Conservation (phyloP, 64 coral and sea anemone species). For the Dendrophyllia cribrosa region DNA sequence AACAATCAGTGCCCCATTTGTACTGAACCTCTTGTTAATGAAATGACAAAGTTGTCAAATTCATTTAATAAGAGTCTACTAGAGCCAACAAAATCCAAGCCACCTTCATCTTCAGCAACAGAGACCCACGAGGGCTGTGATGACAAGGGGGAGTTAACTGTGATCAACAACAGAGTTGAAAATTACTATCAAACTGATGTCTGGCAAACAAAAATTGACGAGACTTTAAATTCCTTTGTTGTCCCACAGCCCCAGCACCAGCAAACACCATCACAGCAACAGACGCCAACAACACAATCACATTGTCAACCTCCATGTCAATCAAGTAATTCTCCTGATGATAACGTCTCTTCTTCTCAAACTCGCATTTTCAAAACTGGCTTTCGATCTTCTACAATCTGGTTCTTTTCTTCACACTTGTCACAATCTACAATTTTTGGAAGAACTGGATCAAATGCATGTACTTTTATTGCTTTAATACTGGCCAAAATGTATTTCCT, state of each 20-base stretch:
- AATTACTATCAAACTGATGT: slow-evolving; percentile 15
- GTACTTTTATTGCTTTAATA: slow-evolving; percentile 56
- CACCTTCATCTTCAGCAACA: neutral
- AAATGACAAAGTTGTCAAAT: slow-evolving; percentile 6
- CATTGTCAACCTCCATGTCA: neutral
- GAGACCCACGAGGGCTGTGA: neutral
- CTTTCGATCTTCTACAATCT: slow-evolving; percentile 18
- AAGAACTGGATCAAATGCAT: slow-evolving; percentile 68
- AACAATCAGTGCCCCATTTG: slow-evolving; percentile 11
- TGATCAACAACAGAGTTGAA: neutral
- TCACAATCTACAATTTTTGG: slow-evolving; percentile 56
- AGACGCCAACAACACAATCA: slow-evolving; percentile 7
- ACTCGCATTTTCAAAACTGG: slow-evolving; percentile 25
- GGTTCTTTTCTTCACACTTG: slow-evolving; percentile 33
- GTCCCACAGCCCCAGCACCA: slow-evolving; percentile 39
- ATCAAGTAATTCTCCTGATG: neutral
- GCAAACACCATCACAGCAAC: slow-evolving; percentile 7
- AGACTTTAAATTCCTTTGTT: slow-evolving; percentile 2
- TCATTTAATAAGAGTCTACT: slow-evolving; percentile 40
- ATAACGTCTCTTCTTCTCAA: slow-evolving; percentile 6
- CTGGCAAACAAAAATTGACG: neutral
- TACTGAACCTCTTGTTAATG: neutral
- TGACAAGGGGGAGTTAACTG: neutral
- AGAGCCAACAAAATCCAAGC: neutral
- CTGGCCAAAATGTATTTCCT: slow-evolving; percentile 41